Percentiles rank a stretch among this genome's conserved stretches.
Evolutionary conservation across 2,797 vertebrate genomes (phyloP).

Genomic region (Arctocebus calabarensis): DNA sequence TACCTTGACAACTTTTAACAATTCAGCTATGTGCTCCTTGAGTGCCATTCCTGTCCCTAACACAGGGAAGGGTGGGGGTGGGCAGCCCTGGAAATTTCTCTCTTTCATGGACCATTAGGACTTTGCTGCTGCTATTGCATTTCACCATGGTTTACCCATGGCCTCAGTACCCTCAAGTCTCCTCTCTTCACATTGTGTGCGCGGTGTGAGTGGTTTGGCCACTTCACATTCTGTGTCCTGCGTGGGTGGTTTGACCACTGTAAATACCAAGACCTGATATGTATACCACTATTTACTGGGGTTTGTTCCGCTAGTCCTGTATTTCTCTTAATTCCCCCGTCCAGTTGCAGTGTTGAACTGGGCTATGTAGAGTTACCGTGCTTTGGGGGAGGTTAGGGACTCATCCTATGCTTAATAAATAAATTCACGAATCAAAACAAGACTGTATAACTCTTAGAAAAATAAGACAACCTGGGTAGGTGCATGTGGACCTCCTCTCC

Average conservation of each 20-base stretch:
- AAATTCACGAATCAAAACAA: slow-evolving; percentile 68
- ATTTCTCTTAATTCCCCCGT: slow-evolving; percentile 31
- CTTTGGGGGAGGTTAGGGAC: slow-evolving; percentile 70
- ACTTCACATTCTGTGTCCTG: slow-evolving; percentile 65
- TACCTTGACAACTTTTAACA: not conserved
- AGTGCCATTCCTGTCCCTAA: slow-evolving; percentile 79
- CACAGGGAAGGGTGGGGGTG: slow-evolving; percentile 77
- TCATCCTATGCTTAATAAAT: slow-evolving; percentile 81
- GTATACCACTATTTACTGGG: slow-evolving; percentile 83
- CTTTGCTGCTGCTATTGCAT: slow-evolving; percentile 84
- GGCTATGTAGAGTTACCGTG: slow-evolving; percentile 64
- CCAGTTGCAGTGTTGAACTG: slow-evolving; percentile 66
- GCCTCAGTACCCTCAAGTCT: slow-evolving; percentile 62
- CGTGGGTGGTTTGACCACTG: slow-evolving; percentile 77
- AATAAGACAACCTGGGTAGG: not conserved
- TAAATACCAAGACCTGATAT: slow-evolving; percentile 64
- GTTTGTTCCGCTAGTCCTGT: slow-evolving; percentile 59
- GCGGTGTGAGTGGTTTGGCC: too few species aligned
- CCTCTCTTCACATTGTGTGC: slow-evolving; percentile 63
- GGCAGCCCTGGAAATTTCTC: slow-evolving; percentile 69
- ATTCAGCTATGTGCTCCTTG: slow-evolving; percentile 44
- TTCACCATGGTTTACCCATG: slow-evolving; percentile 73
- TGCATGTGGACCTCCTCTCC: too few species aligned
- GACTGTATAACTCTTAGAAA: not conserved
- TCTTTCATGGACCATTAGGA: slow-evolving; percentile 73